Percentiles rank a stretch among this genome's conserved stretches.
phyloP scores from a whole-genome alignment of 2,888 invertebrate genomes.

The Xestia rhomboidea region DNA sequence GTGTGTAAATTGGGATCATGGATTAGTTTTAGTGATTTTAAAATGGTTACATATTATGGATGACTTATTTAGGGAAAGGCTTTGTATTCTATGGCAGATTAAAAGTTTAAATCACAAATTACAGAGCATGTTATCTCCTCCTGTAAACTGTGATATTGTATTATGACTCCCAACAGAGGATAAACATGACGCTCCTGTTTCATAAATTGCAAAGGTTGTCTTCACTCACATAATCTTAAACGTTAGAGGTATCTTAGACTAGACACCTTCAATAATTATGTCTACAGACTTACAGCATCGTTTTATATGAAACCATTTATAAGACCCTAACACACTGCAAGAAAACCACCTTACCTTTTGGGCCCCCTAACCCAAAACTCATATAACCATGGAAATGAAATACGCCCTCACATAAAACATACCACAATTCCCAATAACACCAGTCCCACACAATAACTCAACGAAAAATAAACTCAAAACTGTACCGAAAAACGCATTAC shows the following conservation, averaged over 20 bases:
- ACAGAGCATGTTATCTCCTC: no score
- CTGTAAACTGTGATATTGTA: not conserved
- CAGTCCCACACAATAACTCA: slow-evolving; percentile 41
- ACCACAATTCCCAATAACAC: slow-evolving; percentile 17
- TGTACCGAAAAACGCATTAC: slow-evolving; percentile 58
- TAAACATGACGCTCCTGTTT: no score
- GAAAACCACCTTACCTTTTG: not conserved
- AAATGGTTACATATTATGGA: not conserved
- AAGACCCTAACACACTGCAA: not conserved
- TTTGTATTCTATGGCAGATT: not conserved
- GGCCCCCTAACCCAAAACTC: not conserved
- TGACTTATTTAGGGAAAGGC: not conserved
- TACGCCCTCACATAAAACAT: slow-evolving; percentile 21
- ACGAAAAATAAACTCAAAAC: slow-evolving; percentile 55
- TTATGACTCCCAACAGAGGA: not conserved
- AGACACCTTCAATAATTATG: not conserved
- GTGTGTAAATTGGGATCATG: not conserved
- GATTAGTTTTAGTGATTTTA: not conserved
- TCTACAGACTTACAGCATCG: not conserved
- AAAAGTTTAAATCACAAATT: not conserved
- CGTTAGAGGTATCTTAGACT: not conserved
- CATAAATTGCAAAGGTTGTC: not conserved
- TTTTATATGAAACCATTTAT: not conserved
- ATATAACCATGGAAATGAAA: slow-evolving; percentile 4
- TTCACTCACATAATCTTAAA: not conserved